These are phyloP conservation scores for Reticulitermes lucifugus DNA, from an alignment of 2,888 invertebrate genomes.

Conservation along the genomic window DNA sequence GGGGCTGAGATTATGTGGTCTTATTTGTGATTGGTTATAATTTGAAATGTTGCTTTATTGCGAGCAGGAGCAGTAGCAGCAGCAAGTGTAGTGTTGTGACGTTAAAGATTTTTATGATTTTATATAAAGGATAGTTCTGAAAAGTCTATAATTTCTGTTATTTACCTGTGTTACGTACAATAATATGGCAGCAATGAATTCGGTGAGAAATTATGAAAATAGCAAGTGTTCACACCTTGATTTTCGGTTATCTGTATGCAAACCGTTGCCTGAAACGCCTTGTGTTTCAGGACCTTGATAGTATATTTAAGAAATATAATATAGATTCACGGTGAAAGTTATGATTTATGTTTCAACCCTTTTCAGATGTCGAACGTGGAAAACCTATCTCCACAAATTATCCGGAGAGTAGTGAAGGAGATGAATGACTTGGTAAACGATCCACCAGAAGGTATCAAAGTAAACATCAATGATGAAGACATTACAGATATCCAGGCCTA, in stretches of 20 bases:
- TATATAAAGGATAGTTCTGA: constrained; percentile 33
- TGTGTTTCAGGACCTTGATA: constrained; percentile 19
- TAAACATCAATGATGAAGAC: constrained; percentile 91
- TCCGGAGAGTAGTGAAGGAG: constrained; percentile 88
- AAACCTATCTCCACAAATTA: constrained; percentile 94
- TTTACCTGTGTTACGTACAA: not conserved
- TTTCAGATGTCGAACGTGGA: constrained; percentile 89
- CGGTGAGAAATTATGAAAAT: constrained; percentile 48
- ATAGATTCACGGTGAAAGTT: not conserved
- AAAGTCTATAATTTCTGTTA: not conserved
- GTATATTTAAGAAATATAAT: not conserved
- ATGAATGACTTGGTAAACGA: constrained; percentile 83
- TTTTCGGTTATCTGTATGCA: constrained; percentile 29
- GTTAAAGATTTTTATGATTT: constrained; percentile 54
- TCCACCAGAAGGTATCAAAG: constrained; percentile 92
- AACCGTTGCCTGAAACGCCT: constrained; percentile 14
- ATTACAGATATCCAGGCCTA: constrained; percentile 93
- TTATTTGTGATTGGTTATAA: constrained; percentile 57
- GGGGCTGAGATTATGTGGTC: constrained; percentile 12
- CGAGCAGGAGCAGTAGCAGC: constrained; percentile 28
- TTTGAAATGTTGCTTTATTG: constrained; percentile 49
- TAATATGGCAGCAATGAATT: constrained; percentile 53
- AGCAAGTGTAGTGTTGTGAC: constrained; percentile 51
- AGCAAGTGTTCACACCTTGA: not conserved
- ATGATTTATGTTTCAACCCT: constrained; percentile 48